Percentiles rank a stretch among this genome's conserved stretches.
Conservation (phyloP, 1,140 invertebrate species). For the Pemphigus obesinymphae region DNA sequence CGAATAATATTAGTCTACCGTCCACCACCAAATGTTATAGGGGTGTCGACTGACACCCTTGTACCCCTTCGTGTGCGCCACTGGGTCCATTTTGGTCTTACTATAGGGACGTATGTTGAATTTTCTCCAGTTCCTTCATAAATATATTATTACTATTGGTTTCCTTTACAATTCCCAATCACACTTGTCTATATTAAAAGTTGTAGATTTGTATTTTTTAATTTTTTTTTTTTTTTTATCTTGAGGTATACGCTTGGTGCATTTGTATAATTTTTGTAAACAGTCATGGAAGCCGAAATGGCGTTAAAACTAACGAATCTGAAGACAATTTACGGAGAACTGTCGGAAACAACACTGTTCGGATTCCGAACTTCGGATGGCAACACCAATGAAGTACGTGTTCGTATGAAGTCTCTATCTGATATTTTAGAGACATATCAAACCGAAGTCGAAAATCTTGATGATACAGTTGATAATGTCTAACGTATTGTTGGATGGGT, state of each 20-base stretch:
- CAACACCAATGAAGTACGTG: neutral
- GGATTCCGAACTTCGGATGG: neutral
- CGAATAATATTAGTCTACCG: too few relatives aligned
- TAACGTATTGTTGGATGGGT: neutral
- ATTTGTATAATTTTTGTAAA: neutral
- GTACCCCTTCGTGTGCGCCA: too few relatives aligned
- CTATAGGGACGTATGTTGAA: too few relatives aligned
- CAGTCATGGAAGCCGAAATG: neutral
- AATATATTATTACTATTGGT: too few relatives aligned
- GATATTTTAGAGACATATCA: neutral
- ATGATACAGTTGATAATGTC: neutral
- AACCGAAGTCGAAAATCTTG: neutral
- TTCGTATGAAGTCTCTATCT: neutral
- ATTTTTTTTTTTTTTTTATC: neutral
- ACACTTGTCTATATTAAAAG: neutral
- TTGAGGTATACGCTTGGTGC: neutral
- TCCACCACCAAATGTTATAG: too few relatives aligned
- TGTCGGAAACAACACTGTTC: neutral
- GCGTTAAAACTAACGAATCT: neutral
- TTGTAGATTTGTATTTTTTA: neutral
- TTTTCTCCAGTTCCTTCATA: too few relatives aligned
- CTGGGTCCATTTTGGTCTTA: too few relatives aligned
- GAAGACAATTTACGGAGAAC: neutral
- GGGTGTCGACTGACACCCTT: too few relatives aligned
- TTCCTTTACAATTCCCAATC: too few relatives aligned